phyloP scores from a whole-genome alignment of 1,140 invertebrate genomes.

The Euglossa dilemma region DNA sequence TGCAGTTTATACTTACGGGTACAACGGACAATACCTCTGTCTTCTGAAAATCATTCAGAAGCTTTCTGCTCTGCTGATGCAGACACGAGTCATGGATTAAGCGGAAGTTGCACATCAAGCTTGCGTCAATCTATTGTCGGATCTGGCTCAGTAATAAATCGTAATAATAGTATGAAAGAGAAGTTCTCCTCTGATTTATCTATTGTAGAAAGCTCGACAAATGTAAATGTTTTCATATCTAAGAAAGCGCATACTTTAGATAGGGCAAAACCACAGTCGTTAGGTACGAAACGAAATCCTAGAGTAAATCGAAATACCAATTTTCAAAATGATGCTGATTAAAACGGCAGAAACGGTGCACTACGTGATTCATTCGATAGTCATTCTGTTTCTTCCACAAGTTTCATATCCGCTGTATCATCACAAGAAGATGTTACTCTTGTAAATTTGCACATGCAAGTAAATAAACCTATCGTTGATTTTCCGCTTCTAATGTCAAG shows the following conservation, averaged over 20 bases:
- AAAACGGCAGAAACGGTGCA: constrained; percentile 64
- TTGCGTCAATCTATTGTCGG: constrained; percentile 85
- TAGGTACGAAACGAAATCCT: constrained; percentile 67
- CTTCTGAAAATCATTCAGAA: constrained; percentile 94
- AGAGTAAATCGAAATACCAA: constrained; percentile 65
- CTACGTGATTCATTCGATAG: constrained; percentile 85
- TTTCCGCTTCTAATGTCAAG: constrained; percentile 97
- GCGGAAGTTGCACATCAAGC: constrained; percentile 84
- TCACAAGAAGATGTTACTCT: constrained; percentile 96
- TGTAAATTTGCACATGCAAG: constrained; percentile 97
- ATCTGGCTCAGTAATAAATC: constrained; percentile 79
- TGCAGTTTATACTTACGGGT: no score
- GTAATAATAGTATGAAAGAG: constrained; percentile 82
- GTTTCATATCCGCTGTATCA: constrained; percentile 95
- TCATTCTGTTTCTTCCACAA: constrained; percentile 90
- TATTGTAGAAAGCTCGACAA: constrained; percentile 82
- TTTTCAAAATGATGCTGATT: constrained; percentile 61
- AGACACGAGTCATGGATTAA: constrained; percentile 86
- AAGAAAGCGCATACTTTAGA: constrained; percentile 79
- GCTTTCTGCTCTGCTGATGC: constrained; percentile 96
- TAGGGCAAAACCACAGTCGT: constrained; percentile 71
- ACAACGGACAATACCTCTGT: constrained; percentile 92
- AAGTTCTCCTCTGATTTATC: constrained; percentile 83
- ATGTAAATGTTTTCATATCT: constrained; percentile 65
- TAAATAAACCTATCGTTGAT: constrained; percentile 96